Evolutionary conservation across 2,113 vertebrate species (phyloP), one percentile per base, ranked within the genome.

Genomic region (Corydoras sp.): DNA sequence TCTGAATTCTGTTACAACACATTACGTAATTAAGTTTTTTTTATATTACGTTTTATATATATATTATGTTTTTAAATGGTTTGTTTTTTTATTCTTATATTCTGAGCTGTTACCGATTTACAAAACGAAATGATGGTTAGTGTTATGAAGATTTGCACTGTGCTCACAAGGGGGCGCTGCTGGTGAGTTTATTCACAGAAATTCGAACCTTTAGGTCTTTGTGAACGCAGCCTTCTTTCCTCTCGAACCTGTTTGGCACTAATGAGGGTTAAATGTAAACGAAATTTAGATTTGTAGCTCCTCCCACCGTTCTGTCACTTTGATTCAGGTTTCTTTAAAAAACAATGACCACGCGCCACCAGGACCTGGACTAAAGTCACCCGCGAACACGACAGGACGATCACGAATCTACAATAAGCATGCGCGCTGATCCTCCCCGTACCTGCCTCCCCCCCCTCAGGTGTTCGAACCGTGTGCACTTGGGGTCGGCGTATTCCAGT

Each of bases 221-320:
- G 13, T 56, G 54, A 56, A 56, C 54, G 14, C 54, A 56, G 54
- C 54, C 12, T 56, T 14, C 2, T 14, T 7, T n/a, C 3, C 2
- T 55, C n/a, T 55, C 65, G n/a, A 13, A 55, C 65, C 30, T 11
- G 65, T 79, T 79, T 79, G 77, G 77, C 77, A 79, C 77, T 0
- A 53, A 65, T 61, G 50, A 74, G 54, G 72, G 3, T 35, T 48
- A 69, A 15, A 43, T 62, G 50, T 72, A 5, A 56, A 67, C 31
- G n/a, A 58, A 61, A 49, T 61, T 31, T 13, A 65, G 60, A 29
- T 11, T 32, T 18, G 48, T 1, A 24, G 24, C 10, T 14, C 18
- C 18, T 63, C 62, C 18, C n/a, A 24, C 5, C 13, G 1, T 10
- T 24, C n/a, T 56, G 30, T 63, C 12, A 62, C 10, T 10, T 65